These are phyloP conservation scores for Montipora capitata DNA, from an alignment of 92 coral and sea anemone species.

Conservation along the genomic window DNA sequence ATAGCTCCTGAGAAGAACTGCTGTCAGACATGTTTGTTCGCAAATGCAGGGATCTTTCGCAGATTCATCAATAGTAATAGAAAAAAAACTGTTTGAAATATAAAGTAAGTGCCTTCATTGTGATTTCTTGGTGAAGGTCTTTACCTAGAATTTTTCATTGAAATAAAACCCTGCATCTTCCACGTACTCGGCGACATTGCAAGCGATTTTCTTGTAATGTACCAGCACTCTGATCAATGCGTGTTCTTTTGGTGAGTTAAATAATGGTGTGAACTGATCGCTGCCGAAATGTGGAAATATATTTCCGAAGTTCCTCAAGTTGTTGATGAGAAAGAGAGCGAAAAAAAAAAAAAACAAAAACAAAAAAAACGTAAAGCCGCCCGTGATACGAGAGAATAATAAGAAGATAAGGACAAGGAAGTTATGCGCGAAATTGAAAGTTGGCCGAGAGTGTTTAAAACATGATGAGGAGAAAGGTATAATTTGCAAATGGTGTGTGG, in stretches of 20 bases:
- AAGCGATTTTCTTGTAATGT: not conserved
- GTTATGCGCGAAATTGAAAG: not conserved
- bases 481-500: slow-evolving; percentile 11
- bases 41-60: too few relatives aligned
- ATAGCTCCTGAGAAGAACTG: too few relatives aligned
- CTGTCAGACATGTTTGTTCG: too few relatives aligned
- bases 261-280: too few relatives aligned
- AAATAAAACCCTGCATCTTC: slow-evolving; percentile 44
- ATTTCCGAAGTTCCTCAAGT: too few relatives aligned
- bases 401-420: slow-evolving; percentile 9
- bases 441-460: not conserved
- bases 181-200: slow-evolving; percentile 36
- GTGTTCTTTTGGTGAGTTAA: too few relatives aligned
- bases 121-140: slow-evolving; percentile 51
- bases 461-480: slow-evolving; percentile 10
- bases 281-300: too few relatives aligned
- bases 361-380: too few relatives aligned
- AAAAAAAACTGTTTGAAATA: slow-evolving; percentile 22
- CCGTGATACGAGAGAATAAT: not conserved
- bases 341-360: too few relatives aligned
- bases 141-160: slow-evolving; percentile 49
- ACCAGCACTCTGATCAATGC: too few relatives aligned
- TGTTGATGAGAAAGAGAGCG: too few relatives aligned
- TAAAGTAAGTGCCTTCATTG: slow-evolving; percentile 1
- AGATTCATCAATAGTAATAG: too few relatives aligned